phyloP scores from a whole-genome alignment of 2,113 vertebrate species.

The Gasterosteus nipponicus region DNA sequence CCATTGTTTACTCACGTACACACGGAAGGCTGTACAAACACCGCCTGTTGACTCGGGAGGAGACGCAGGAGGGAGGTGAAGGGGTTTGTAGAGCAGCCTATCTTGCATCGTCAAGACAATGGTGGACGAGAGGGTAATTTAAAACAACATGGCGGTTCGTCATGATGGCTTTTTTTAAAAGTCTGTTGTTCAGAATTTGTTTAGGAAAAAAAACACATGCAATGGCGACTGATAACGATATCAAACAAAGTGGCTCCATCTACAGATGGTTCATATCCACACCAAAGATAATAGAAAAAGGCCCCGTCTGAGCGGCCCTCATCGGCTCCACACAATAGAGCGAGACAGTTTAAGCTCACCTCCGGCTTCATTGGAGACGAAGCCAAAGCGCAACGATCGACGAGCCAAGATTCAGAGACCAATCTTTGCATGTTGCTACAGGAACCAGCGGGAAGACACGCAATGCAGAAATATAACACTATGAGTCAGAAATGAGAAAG shows the following conservation, averaged over 20 bases:
- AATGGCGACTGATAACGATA: constrained; percentile 1
- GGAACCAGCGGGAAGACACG: too few relatives aligned
- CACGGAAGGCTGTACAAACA: constrained; percentile 78
- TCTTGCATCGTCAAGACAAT: constrained; percentile 78
- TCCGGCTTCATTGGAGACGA: constrained; percentile 15
- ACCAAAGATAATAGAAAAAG: constrained; percentile 26
- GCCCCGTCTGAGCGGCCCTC: neutral
- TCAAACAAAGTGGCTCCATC: constrained; percentile 7
- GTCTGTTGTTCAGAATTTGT: too few relatives aligned
- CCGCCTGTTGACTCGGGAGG: constrained; percentile 66
- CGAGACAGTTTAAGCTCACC: neutral
- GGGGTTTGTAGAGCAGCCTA: constrained; percentile 55
- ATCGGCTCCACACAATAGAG: constrained; percentile 15
- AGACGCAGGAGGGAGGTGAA: constrained; percentile 50
- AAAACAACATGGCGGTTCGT: constrained; percentile 38
- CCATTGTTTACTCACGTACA: constrained; percentile 62
- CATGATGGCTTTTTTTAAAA: constrained; percentile 18
- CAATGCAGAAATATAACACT: too few relatives aligned
- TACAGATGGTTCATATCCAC: constrained; percentile 1
- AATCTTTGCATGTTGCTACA: neutral
- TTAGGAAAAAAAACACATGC: constrained; percentile 4
- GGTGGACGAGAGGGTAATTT: constrained; percentile 62
- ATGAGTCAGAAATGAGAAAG: too few relatives aligned
- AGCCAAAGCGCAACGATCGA: constrained; percentile 7
- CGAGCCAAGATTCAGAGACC: neutral